phyloP scores from a whole-genome alignment of 2,113 vertebrate genomes.

The Todiramphus chloris region DNA sequence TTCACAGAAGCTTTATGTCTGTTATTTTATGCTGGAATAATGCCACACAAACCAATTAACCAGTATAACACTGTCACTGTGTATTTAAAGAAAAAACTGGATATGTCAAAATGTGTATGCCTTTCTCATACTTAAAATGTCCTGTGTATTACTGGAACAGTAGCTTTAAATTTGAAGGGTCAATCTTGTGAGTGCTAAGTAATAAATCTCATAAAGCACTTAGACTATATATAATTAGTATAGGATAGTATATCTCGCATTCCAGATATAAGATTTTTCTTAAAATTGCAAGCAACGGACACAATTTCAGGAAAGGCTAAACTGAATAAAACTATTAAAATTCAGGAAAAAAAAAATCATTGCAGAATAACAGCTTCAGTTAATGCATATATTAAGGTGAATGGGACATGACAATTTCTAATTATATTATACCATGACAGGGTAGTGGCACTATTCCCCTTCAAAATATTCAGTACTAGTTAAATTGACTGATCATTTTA shows the following conservation, averaged over 20 bases:
- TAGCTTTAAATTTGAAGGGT: not conserved
- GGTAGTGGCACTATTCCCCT: not conserved
- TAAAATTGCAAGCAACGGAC: not conserved
- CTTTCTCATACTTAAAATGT: not conserved
- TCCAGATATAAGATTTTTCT: not conserved
- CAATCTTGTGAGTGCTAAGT: not conserved
- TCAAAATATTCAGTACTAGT: not conserved
- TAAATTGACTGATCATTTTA: not conserved
- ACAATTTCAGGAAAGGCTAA: not conserved
- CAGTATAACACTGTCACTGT: not conserved
- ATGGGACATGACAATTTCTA: not conserved
- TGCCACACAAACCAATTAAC: not conserved
- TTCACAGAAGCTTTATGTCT: not conserved
- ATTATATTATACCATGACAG: not conserved
- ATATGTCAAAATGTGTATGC: not conserved
- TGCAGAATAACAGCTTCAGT: not conserved
- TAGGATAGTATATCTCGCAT: not conserved
- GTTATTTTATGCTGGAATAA: conserved; percentile 18
- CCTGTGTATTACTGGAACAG: not conserved
- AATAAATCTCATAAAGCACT: not conserved
- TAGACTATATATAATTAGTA: not conserved
- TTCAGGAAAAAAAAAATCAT: not conserved
- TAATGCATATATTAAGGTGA: not conserved
- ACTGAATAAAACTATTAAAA: not conserved
- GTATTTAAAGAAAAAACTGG: not conserved